phyloP scores from a whole-genome alignment of 2,888 invertebrate species.

The Epirrita christyi region DNA sequence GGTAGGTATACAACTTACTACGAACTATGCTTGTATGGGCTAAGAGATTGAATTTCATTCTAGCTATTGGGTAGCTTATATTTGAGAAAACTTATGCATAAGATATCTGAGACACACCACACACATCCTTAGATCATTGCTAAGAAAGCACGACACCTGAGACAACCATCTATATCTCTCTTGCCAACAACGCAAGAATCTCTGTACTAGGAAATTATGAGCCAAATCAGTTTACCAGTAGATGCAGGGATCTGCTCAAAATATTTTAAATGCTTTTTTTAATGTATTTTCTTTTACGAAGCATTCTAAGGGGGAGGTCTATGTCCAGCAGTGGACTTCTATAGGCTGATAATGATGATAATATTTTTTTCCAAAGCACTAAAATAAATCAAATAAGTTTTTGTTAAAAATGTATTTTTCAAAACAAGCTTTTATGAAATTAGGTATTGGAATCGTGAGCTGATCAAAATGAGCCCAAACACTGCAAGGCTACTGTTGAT shows the following conservation, averaged over 20 bases:
- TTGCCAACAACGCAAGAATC: neutral
- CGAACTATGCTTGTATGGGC: constrained; percentile 12
- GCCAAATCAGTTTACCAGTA: constrained; percentile 13
- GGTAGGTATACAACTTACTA: neutral
- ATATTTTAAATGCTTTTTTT: neutral
- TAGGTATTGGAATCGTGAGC: too few species aligned
- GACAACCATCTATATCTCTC: constrained; percentile 5
- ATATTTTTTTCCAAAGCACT: too few species aligned
- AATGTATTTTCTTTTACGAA: too few species aligned
- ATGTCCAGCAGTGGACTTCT: too few species aligned
- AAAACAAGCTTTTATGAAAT: too few species aligned
- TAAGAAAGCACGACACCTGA: constrained; percentile 18
- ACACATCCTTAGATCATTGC: constrained; percentile 2
- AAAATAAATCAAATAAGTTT: too few species aligned
- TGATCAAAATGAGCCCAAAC: too few species aligned
- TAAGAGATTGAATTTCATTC: constrained; percentile 38
- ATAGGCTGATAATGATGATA: too few species aligned
- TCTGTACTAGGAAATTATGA: constrained; percentile 14
- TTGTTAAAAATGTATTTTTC: too few species aligned
- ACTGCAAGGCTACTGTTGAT: too few species aligned
- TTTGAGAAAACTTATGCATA: constrained; percentile 24
- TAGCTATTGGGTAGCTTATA: constrained; percentile 31
- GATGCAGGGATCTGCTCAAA: neutral
- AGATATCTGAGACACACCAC: constrained; percentile 10
- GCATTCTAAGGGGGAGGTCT: too few species aligned